A percentile compares a stretch with the other conserved stretches of the same genome.
phyloP scores from a whole-genome alignment of 2,797 vertebrate genomes.

The Oreonectes daqikongensis region DNA sequence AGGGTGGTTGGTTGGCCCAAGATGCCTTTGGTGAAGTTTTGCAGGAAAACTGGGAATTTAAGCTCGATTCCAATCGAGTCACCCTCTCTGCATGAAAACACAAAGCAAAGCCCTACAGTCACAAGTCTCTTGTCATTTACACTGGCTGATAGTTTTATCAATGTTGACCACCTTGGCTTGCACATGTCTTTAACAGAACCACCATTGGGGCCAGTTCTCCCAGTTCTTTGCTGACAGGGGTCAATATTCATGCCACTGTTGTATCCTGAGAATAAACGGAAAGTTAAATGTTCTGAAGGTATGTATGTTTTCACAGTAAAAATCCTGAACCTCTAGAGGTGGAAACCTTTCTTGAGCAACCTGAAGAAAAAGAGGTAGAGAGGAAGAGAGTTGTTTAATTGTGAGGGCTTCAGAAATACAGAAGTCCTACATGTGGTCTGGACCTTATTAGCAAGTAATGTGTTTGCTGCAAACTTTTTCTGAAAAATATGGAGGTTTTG shows the following conservation, averaged over 20 bases:
- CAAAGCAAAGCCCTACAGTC: constrained; percentile 55
- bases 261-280: constrained; percentile 71
- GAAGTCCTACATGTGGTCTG: too few species aligned
- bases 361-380: not conserved
- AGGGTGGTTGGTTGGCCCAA: constrained; percentile 56
- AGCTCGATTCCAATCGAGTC: constrained; percentile 60
- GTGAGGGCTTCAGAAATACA: too few species aligned
- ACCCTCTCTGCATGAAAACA: constrained; percentile 48
- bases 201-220: constrained; percentile 63
- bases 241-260: constrained; percentile 60
- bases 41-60: constrained; percentile 54
- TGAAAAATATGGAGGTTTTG: too few species aligned
- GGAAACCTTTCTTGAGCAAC: constrained; percentile 42
- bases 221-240: constrained; percentile 71
- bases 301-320: constrained; percentile 56
- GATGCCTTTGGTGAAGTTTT: constrained; percentile 63
- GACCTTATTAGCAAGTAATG: too few species aligned
- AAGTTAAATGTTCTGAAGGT: constrained; percentile 72
- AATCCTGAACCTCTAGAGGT: constrained; percentile 56
- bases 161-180: constrained; percentile 75
- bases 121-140: constrained; percentile 67
- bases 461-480: too few species aligned
- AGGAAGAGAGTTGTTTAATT: too few species aligned
- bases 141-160: constrained; percentile 70
- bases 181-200: constrained; percentile 57